Evolutionary conservation across 2,113 vertebrate species (phyloP).

Genomic region (Spizaetus ornatus): DNA sequence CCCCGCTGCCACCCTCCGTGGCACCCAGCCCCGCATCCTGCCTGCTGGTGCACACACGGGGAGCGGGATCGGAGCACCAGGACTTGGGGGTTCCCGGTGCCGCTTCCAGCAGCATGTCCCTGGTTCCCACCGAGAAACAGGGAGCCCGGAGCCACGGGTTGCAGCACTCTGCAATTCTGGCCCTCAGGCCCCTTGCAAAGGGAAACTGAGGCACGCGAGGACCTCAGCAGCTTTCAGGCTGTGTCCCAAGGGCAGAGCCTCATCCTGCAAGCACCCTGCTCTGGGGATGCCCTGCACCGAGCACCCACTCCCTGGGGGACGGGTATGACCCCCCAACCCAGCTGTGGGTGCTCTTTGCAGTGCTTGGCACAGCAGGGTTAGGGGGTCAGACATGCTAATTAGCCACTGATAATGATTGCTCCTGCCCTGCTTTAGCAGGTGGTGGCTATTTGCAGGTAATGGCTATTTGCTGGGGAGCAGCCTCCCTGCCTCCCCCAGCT

Average conservation of each 20-base stretch:
- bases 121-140: background rate
- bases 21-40: background rate
- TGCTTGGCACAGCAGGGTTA: background rate
- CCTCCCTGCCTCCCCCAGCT: background rate
- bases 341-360: background rate
- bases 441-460: background rate
- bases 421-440: background rate
- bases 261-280: background rate
- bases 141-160: background rate
- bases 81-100: background rate
- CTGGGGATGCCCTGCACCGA: accelerated
- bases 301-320: background rate
- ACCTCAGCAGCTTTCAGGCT: background rate
- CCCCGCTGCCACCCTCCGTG: background rate
- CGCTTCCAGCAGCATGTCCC: background rate
- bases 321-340: background rate
- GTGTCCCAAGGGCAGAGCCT: background rate
- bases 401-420: background rate
- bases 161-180: background rate
- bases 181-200: background rate
- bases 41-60: background rate
- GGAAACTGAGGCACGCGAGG: background rate
- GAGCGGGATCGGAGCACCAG: background rate
- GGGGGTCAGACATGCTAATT: background rate
- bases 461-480: background rate